Evolutionary conservation across 2,797 vertebrate genomes (phyloP), one percentile per base, ranked within the genome.

Genomic region (Urophycis tenuis): DNA sequence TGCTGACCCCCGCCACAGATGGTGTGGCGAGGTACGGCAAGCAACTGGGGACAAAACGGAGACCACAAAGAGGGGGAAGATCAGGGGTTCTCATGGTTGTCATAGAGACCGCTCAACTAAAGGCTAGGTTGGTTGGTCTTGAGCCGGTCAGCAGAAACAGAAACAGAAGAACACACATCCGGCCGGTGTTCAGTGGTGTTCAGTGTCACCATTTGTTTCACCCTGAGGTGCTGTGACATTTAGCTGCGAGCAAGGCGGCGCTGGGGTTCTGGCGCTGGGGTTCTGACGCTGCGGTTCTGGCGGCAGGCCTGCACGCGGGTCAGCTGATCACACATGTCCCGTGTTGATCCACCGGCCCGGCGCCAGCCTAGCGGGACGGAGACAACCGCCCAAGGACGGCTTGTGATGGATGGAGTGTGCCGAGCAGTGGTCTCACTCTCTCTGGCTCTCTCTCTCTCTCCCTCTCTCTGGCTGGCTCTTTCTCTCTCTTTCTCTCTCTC

Each of bases 251-350:
- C 19, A 22, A 22, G 53, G 22, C 53, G 22, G 53, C 60, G 15
- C 49, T 60, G 49, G 19, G 41, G 49, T n/a, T n/a, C 49, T 60
- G 49, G 15, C 22, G 8, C 49, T n/a, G 49, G 49, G n/a, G n/a
- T n/a, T n/a, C n/a, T n/a, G 22, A 22, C 60, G 15, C 49, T 60
- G 49, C 5, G 41, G 49, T n/a, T n/a, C 49, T 60, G 49, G 15
- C 22, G 8, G 80, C 80, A 49, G 70, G 81, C 81, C 86, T 88
- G n/a, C n/a, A n/a, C 85, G 86, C 79, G 81, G 87, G 87, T 85
- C 84, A 86, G 84, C 86, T 86, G 89, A 89, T 87, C 82, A 83
- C 82, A 88, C 86, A 83, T 85, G 88, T 90, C 82, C 81, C 87
- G 76, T 82, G 83, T 85, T 88, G 86, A 89, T 87, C 87, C 85